Percentiles rank a stretch among this genome's conserved stretches.
phyloP scores from a whole-genome alignment of 1,140 invertebrate genomes.

The Lepidurus packardi region DNA sequence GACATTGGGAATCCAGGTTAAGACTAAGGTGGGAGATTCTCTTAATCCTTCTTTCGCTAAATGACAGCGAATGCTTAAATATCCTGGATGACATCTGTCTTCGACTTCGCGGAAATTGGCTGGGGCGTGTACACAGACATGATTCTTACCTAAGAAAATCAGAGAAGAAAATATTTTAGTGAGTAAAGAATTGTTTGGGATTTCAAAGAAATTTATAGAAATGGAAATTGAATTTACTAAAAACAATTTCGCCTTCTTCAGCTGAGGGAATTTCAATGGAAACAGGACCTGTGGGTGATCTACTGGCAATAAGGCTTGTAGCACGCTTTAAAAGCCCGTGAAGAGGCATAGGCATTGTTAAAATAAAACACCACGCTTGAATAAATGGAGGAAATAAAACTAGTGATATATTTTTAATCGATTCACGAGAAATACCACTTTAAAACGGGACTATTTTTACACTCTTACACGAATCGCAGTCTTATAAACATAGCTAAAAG shows the following conservation, averaged over 20 bases:
- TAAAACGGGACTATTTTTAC: not conserved
- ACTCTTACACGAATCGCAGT: too few relatives aligned
- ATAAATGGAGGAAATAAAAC: not conserved
- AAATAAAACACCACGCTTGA: not conserved
- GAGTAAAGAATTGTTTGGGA: not conserved
- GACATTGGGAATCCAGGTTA: constrained; percentile 90
- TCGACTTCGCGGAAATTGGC: constrained; percentile 69
- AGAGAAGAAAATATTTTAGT: constrained; percentile 23
- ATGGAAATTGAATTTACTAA: constrained; percentile 56
- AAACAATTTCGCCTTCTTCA: constrained; percentile 74
- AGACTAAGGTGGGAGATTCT: constrained; percentile 70
- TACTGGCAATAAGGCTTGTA: constrained; percentile 68
- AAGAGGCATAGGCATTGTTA: constrained; percentile 56
- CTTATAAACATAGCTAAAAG: too few relatives aligned
- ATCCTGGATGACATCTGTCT: constrained; percentile 82
- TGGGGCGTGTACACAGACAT: constrained; percentile 92
- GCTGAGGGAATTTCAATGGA: constrained; percentile 48
- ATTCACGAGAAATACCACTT: not conserved
- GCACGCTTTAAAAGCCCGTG: constrained; percentile 66
- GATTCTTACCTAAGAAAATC: constrained; percentile 59
- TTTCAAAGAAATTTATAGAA: not conserved
- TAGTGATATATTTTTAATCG: not conserved
- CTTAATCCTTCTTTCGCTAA: constrained; percentile 53
- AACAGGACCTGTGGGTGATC: constrained; percentile 52
- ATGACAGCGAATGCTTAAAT: constrained; percentile 77